phyloP scores from a whole-genome alignment of 2,797 vertebrate species.

The Gorsachius magnificus region DNA sequence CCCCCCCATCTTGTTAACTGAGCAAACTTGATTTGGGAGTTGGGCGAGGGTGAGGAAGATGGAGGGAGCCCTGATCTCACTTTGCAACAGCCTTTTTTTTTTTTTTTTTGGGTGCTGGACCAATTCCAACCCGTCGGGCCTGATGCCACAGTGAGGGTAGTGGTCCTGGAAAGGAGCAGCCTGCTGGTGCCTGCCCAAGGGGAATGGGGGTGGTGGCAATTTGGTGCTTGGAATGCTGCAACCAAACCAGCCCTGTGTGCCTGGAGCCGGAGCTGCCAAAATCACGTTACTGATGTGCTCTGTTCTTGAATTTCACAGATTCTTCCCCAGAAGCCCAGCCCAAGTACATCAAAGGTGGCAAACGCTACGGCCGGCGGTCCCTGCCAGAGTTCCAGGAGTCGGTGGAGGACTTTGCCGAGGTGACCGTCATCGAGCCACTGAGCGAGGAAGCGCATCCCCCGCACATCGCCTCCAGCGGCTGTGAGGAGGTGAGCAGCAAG shows the following conservation, averaged over 20 bases:
- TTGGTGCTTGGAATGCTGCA: fast-evolving
- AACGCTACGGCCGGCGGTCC: constrained; percentile 91
- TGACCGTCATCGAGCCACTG: constrained; percentile 70
- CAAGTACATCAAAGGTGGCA: constrained; percentile 92
- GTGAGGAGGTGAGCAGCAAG: constrained; percentile 64
- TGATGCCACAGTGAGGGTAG: fast-evolving
- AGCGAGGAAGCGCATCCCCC: constrained; percentile 34
- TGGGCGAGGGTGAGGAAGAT: neutral
- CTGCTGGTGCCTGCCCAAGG: fast-evolving
- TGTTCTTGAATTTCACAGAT: constrained; percentile 71
- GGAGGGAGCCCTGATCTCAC: neutral
- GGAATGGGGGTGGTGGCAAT: fast-evolving
- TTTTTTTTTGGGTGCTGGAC: neutral
- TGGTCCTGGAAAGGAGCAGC: neutral
- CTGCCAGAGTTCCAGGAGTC: constrained; percentile 84
- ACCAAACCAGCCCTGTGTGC: neutral
- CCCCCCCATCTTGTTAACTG: fast-evolving
- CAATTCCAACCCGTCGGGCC: fast-evolving
- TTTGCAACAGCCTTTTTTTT: neutral
- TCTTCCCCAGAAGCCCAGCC: constrained; percentile 86
- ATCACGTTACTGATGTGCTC: fast-evolving
- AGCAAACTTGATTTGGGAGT: neutral
- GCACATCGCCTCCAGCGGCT: neutral
- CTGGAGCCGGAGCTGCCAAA: neutral
- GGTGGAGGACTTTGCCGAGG: constrained; percentile 74